These are phyloP conservation scores for Typhlichthys subterraneus DNA, from an alignment of 2,797 vertebrate species.

Conservation along the genomic window DNA sequence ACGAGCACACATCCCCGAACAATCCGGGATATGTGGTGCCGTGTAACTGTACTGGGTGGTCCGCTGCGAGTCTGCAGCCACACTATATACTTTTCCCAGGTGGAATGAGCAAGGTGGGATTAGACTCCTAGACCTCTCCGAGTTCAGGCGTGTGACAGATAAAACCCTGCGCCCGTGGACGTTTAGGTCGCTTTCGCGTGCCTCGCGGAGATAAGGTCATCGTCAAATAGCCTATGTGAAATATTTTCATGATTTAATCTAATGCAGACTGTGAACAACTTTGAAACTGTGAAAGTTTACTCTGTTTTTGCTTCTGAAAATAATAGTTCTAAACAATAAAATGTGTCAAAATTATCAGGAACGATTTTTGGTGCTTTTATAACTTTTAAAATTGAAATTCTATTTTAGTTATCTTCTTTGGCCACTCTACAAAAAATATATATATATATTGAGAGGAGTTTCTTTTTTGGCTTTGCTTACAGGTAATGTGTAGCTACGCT, in stretches of 20 bases:
- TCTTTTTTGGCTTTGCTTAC: background rate
- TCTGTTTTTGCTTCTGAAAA: background rate
- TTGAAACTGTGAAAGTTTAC: too few relatives aligned
- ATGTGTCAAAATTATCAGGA: background rate
- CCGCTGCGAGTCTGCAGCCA: slow-evolving; percentile 87
- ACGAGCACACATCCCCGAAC: slow-evolving; percentile 85
- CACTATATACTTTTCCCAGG: slow-evolving; percentile 95
- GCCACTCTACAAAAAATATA: background rate
- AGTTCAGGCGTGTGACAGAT: slow-evolving; percentile 71
- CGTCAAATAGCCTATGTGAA: too few relatives aligned
- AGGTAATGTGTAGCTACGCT: too few relatives aligned
- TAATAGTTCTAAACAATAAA: background rate
- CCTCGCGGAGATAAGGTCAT: too few relatives aligned
- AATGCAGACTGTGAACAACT: too few relatives aligned
- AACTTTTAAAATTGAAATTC: background rate
- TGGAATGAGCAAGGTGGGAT: slow-evolving; percentile 84
- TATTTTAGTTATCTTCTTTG: background rate
- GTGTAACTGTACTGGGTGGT: slow-evolving; percentile 94
- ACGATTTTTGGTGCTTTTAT: too few relatives aligned
- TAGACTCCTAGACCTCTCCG: slow-evolving; percentile 87
- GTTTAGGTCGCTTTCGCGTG: slow-evolving; percentile 1
- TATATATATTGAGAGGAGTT: background rate
- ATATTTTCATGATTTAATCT: too few relatives aligned
- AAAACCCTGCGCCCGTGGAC: background rate
- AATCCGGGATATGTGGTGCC: slow-evolving; percentile 91